phyloP scores from a whole-genome alignment of 2,113 vertebrate genomes.

The Pachyramphus minor region DNA sequence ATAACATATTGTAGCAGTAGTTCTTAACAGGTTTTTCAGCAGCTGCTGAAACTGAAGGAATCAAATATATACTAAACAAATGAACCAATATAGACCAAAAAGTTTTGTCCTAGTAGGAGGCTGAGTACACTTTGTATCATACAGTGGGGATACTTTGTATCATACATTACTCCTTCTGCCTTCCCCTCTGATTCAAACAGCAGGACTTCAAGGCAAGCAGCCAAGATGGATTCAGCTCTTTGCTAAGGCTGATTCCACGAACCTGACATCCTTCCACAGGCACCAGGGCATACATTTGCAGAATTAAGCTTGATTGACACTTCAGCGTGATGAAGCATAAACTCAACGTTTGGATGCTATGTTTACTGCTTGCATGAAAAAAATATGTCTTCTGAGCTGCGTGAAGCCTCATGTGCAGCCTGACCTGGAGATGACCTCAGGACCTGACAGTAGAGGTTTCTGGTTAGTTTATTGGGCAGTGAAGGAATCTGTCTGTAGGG shows the following conservation, averaged over 20 bases:
- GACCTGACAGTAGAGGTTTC: background rate
- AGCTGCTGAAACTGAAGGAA: background rate
- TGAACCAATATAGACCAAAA: background rate
- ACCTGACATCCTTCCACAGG: background rate
- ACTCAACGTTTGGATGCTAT: background rate
- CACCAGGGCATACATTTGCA: background rate
- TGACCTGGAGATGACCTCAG: background rate
- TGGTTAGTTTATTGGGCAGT: background rate
- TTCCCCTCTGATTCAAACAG: slow-evolving; percentile 1
- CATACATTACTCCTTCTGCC: background rate
- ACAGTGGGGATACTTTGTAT: background rate
- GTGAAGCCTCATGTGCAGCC: background rate
- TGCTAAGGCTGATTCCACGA: background rate
- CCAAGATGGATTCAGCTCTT: background rate
- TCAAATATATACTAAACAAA: background rate
- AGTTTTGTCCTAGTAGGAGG: background rate
- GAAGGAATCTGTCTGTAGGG: background rate
- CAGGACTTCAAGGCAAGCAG: background rate
- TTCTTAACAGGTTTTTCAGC: background rate
- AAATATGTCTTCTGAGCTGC: background rate
- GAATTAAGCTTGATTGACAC: background rate
- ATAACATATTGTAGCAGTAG: background rate
- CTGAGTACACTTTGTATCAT: background rate
- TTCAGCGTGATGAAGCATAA: background rate
- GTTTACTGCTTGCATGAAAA: background rate